A percentile compares a stretch with the other conserved stretches of the same genome.
Conservation (phyloP, 2,113 vertebrate genomes). For the Equus przewalskii region DNA sequence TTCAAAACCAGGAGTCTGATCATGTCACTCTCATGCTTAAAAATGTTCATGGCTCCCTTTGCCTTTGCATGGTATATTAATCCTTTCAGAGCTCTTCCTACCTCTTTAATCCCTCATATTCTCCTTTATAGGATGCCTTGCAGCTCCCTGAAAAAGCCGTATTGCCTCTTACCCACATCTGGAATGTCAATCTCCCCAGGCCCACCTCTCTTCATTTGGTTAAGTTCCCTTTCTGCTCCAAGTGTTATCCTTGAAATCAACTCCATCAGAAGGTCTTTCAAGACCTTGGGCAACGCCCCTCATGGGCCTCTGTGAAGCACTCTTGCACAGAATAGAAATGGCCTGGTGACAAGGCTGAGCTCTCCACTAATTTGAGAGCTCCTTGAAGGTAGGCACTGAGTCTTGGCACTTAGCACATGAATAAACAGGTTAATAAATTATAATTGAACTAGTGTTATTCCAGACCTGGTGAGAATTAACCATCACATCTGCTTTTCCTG, state of each 20-base stretch:
- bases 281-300: not conserved
- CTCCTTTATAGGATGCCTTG: not conserved
- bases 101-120: not conserved
- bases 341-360: not conserved
- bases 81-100: not conserved
- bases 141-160: not conserved
- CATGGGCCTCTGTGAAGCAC: not conserved
- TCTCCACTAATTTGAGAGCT: not conserved
- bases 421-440: slow-evolving; percentile 29
- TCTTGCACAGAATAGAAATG: not conserved
- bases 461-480: slow-evolving; percentile 25
- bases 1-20: not conserved
- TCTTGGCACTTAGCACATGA: not conserved
- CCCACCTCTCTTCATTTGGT: not conserved
- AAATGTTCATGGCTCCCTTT: not conserved
- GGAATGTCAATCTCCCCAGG: not conserved
- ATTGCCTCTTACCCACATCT: not conserved
- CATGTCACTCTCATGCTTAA: not conserved
- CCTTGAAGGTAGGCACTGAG: slow-evolving; percentile 18
- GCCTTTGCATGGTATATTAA: not conserved
- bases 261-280: not conserved
- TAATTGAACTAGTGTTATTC: slow-evolving; percentile 13
- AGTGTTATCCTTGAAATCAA: not conserved
- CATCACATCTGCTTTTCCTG: slow-evolving; percentile 1
- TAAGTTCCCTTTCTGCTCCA: slow-evolving; percentile 7